Base-by-base conservation (phyloP, 2,797 vertebrate species). In the Falco berigora region DNA sequence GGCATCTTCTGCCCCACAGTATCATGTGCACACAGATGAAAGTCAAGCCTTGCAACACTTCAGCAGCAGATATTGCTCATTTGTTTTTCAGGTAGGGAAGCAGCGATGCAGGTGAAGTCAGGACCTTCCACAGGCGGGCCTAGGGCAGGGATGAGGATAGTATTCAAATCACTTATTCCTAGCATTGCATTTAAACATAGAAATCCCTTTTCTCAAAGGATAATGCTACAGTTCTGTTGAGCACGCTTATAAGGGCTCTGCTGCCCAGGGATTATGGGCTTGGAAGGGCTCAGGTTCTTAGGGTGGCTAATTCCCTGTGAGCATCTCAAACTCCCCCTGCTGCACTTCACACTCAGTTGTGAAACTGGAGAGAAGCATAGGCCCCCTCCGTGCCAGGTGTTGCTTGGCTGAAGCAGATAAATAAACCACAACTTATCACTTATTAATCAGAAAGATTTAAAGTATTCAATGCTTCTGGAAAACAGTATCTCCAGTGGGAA, bases 391-490 rank as follows among this genome's bases (percentile, higher is more conserved):
- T 38, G 23, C 82, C 74, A 55, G 68, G 83, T 91, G 82, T 44
- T 74, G 0, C 73, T 92, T 86, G 62, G 38, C 87, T 92, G 87
- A 24, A 94, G 76, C 72, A 94, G 78, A 86, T 66, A 59, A 91
- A 78, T 86, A 86, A 94, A 84, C 58, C 76, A 91, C 79, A 92
- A 22, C 28, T 92, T 94, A 96, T 94, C 90, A 95, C 92, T 95
- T 96, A 95, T 96, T 97, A 96, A 97, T 97, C 95, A 93, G 82
- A 58, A 50, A 78, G 86, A 87, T 76, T 79, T 94, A 91, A 95
- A 94, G 82, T 73, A 71, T 68, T 96, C 88, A 72, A 15, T 68
- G 72, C 71, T 96, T 72, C 66, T 88, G 79, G 69, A 92, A 96
- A 96, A 73, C 1, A 30, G 44, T 96, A 92, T 86, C 63, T 94